Conservation (phyloP, 2,888 invertebrate genomes). For the Synergus gifuensis region DNA sequence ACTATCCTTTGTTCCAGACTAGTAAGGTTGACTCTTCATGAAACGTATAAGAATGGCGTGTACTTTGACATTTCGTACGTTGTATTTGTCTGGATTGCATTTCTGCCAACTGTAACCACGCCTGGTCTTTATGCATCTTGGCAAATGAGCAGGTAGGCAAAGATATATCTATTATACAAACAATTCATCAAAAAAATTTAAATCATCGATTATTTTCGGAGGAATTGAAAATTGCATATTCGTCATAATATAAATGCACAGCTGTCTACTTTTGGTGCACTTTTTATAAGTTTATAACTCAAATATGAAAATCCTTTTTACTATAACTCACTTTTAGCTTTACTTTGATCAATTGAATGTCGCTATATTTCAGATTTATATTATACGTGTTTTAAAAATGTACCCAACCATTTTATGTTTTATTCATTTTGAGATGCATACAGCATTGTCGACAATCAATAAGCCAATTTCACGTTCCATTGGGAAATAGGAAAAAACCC, state of each 20-base stretch:
- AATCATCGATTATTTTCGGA: too few relatives aligned
- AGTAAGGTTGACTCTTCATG: conserved; percentile 82
- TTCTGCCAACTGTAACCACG: conserved; percentile 83
- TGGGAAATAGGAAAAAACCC: background rate
- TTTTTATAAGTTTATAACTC: too few relatives aligned
- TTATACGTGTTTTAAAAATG: background rate
- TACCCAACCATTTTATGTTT: background rate
- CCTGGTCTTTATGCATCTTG: conserved; percentile 84
- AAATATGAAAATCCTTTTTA: too few relatives aligned
- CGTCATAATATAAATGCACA: too few relatives aligned
- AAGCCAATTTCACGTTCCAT: background rate
- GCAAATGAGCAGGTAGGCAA: conserved; percentile 82
- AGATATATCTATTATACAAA: background rate
- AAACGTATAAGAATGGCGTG: conserved; percentile 84
- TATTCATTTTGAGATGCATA: background rate
- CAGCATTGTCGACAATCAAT: background rate
- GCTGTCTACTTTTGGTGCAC: too few relatives aligned
- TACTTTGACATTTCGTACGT: conserved; percentile 85
- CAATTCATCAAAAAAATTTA: background rate
- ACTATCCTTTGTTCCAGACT: conserved; percentile 75
- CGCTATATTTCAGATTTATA: background rate
- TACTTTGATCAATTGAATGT: too few relatives aligned
- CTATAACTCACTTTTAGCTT: too few relatives aligned
- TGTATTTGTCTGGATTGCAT: conserved; percentile 85
- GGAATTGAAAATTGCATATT: too few relatives aligned